Evolutionary conservation across 2,888 invertebrate genomes (phyloP).

Genomic region (Spisula subtruncata): DNA sequence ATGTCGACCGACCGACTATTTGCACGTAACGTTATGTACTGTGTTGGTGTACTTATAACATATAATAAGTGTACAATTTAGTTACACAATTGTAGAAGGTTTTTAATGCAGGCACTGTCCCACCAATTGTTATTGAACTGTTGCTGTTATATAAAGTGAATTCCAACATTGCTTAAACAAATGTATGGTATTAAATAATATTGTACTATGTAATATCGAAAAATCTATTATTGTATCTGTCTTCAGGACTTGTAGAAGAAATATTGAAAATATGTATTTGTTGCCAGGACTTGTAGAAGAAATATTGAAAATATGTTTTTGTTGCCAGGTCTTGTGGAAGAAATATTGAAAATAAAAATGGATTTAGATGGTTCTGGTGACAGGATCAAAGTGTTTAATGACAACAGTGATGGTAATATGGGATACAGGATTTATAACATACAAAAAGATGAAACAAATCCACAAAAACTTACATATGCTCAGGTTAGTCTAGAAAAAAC

Average conservation of each 20-base stretch:
- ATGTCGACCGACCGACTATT: too few species aligned
- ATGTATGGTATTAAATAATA: too few species aligned
- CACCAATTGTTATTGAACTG: too few species aligned
- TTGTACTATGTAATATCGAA: not conserved
- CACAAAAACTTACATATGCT: not conserved
- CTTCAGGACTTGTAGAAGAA: slow-evolving; percentile 39
- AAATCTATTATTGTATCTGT: not conserved
- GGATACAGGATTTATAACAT: slow-evolving; percentile 69
- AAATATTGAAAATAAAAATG: slow-evolving; percentile 41
- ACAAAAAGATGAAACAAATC: slow-evolving; percentile 34
- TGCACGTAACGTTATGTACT: too few species aligned
- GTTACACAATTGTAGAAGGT: too few species aligned
- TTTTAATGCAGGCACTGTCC: too few species aligned
- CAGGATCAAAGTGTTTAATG: slow-evolving; percentile 59
- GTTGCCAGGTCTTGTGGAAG: slow-evolving; percentile 38
- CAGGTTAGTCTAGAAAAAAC: not conserved
- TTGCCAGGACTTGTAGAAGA: slow-evolving; percentile 39
- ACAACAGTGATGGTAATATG: slow-evolving; percentile 67
- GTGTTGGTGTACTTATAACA: too few species aligned
- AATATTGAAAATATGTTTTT: slow-evolving; percentile 37
- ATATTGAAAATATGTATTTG: slow-evolving; percentile 38
- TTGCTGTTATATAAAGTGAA: too few species aligned
- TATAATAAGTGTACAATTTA: too few species aligned
- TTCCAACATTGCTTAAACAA: too few species aligned
- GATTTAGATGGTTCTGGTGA: slow-evolving; percentile 58